A percentile compares a stretch with the other conserved stretches of the same genome.
Conservation (phyloP, 2,113 vertebrate species). For the Casuarius casuarius region DNA sequence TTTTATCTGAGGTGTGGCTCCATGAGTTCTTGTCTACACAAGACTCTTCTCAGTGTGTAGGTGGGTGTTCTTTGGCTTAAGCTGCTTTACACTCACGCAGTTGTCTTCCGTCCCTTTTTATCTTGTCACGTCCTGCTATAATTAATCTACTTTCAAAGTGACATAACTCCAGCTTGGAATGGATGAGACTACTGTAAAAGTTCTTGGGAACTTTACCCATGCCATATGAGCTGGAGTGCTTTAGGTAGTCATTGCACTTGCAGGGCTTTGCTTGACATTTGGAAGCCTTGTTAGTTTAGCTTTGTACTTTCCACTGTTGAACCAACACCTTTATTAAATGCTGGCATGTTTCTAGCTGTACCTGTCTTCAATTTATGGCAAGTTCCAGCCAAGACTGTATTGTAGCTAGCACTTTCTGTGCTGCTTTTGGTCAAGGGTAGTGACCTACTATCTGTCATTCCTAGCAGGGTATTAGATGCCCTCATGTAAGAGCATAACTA, state of each 20-base stretch:
- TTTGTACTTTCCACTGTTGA: neutral
- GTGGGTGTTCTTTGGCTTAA: neutral
- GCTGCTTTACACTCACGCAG: neutral
- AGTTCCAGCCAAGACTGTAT: neutral
- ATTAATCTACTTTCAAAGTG: neutral
- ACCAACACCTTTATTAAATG: neutral
- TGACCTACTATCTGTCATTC: neutral
- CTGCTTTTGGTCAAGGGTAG: neutral
- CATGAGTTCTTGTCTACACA: neutral
- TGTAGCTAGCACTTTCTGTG: neutral
- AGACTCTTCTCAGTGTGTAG: neutral
- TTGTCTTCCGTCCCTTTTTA: neutral
- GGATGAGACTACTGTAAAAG: neutral
- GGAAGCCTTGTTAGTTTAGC: neutral
- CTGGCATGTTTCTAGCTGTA: neutral
- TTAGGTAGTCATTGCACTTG: neutral
- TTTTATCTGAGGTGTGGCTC: neutral
- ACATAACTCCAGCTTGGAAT: neutral
- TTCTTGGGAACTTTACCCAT: neutral
- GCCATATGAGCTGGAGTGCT: neutral
- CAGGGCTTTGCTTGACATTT: neutral
- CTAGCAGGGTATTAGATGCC: neutral
- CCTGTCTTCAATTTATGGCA: neutral
- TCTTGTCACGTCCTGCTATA: neutral
- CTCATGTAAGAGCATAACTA: neutral